phyloP scores from a whole-genome alignment of 2,113 vertebrate genomes.

The Caranx ignobilis region DNA sequence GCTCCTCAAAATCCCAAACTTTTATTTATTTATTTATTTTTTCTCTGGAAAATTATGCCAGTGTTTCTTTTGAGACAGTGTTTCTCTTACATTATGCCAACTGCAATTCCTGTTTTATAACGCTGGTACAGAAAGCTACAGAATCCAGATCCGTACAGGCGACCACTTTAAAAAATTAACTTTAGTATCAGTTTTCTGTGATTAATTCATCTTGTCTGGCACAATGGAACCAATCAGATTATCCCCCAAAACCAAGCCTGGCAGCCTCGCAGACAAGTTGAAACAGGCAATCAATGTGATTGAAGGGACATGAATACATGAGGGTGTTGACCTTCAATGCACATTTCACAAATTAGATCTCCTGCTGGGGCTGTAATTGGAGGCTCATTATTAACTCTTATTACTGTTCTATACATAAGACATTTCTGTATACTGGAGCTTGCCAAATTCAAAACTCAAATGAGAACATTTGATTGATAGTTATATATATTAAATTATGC shows the following conservation, averaged over 20 bases:
- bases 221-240: constrained; percentile 64
- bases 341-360: constrained; percentile 46
- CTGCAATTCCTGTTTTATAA: constrained; percentile 5
- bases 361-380: constrained; percentile 40
- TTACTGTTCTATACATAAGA: constrained; percentile 33
- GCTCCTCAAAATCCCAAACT: constrained; percentile 26
- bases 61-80: not conserved
- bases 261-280: constrained; percentile 37
- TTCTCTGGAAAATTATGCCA: constrained; percentile 5
- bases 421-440: not conserved
- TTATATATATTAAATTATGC: constrained; percentile 1
- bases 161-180: constrained; percentile 37
- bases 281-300: constrained; percentile 57
- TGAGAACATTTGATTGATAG: constrained; percentile 27
- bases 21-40: not conserved
- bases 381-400: constrained; percentile 45
- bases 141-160: constrained; percentile 21
- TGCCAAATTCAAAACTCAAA: constrained; percentile 32
- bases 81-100: constrained; percentile 16
- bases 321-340: constrained; percentile 27
- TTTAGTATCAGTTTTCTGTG: constrained; percentile 40
- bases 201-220: constrained; percentile 60
- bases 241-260: constrained; percentile 36
- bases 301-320: constrained; percentile 57
- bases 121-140: not conserved